Evolutionary conservation across 1,140 invertebrate species (phyloP).

Genomic region (Mylabris phalerata): DNA sequence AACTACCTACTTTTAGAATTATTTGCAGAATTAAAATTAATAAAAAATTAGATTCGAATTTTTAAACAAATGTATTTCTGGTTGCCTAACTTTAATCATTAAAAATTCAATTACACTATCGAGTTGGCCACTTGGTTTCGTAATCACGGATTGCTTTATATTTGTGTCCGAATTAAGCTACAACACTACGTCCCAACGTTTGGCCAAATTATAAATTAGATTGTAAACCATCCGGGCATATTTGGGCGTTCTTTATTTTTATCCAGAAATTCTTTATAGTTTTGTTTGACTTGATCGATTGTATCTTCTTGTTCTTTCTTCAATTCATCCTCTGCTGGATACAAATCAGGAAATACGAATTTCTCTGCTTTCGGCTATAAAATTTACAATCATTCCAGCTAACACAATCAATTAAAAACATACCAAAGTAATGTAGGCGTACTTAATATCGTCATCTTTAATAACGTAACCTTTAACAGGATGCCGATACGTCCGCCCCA

Average conservation of each 20-base stretch:
- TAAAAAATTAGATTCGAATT: no score
- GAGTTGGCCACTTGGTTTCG: no score
- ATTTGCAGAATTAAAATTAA: no score
- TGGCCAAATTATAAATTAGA: conserved; percentile 37
- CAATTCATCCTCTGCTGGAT: conserved; percentile 36
- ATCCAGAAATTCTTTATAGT: conserved; percentile 42
- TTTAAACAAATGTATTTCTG: no score
- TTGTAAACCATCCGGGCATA: conserved; percentile 53
- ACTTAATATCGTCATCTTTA: conserved; percentile 80
- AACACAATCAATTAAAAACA: conserved; percentile 35
- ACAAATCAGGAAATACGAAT: conserved; percentile 52
- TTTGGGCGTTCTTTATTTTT: conserved; percentile 46
- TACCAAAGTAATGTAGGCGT: conserved; percentile 76
- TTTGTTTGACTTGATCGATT: conserved; percentile 43
- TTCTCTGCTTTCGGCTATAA: conserved; percentile 48
- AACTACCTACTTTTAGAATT: no score
- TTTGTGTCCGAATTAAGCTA: no score
- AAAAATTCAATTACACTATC: no score
- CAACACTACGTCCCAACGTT: no score
- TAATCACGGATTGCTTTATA: no score
- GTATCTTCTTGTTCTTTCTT: conserved; percentile 46
- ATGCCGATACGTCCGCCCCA: conserved; percentile 53
- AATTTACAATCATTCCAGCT: not conserved
- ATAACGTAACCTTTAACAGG: conserved; percentile 53
- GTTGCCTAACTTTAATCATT: no score